Base-by-base conservation (phyloP, 2,888 invertebrate genomes). In the Chelonus formosanus region DNA sequence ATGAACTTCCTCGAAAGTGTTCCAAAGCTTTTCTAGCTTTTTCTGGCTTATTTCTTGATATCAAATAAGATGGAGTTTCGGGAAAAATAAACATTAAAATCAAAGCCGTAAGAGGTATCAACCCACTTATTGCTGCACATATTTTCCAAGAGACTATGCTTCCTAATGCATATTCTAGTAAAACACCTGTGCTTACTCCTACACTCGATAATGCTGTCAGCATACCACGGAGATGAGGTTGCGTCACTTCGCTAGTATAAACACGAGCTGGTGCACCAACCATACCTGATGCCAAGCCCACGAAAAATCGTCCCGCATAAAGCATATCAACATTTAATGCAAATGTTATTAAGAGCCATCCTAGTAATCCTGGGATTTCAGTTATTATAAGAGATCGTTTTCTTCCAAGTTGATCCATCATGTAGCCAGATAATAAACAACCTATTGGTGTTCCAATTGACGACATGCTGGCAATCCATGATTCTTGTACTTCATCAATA, bases 141-240 rank as follows among this genome's bases (percentile, higher is more conserved):
- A 87, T 80, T 66, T 89, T 87, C 92, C 92, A 92, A 34, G 86
- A 77, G 5, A 89, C 85, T 5, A 85, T 81, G 67, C 90, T 87
- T 57, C 91, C 90, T 47, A 90, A 82, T 0, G 87, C 86, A 72
- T 89, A 90, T 84, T 89, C 87, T 7, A 87, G 85, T 3, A 91
- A 83, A 1, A 92, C 91, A 3, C 92, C 92, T 35, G 91, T 87
- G 53, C 91, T 92, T 0, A 92, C 90, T 0, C 90, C 89, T 0
- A 92, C 89, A 47, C 92, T 91, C 0, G 91, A 89, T 45, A 92
- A 80, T 0, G 92, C 90, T 0, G 90, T 90, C 5, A 92, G 85
- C 87, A 90, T 90, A 2, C 92, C 93, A n/a, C 93, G 85, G 0
- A 91, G 85, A 78, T 92, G 90, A 0, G 91, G 91, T 71, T 92